Conservation (phyloP, 1,140 invertebrate species). For the Apolygus lucorum region DNA sequence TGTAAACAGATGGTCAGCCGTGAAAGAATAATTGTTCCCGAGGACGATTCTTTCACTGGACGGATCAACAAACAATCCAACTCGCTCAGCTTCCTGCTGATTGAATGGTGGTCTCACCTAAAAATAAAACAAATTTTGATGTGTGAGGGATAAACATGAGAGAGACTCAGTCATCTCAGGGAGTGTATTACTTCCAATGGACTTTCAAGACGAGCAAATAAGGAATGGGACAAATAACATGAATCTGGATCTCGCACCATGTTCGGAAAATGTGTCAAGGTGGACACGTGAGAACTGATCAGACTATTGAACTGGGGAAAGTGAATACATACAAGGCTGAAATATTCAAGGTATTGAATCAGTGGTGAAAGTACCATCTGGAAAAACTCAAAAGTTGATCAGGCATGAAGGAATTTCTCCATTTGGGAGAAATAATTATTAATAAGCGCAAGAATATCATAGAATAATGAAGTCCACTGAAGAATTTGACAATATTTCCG, state of each 20-base stretch:
- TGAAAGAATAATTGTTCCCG: not conserved
- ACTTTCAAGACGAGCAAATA: not conserved
- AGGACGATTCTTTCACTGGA: not conserved
- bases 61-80: not conserved
- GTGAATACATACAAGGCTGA: too few relatives aligned
- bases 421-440: too few relatives aligned
- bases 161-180: not conserved
- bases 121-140: not conserved
- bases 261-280: too few relatives aligned
- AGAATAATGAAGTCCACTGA: too few relatives aligned
- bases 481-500: too few relatives aligned
- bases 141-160: not conserved
- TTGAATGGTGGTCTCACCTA: not conserved
- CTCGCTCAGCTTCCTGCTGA: not conserved
- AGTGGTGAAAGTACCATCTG: too few relatives aligned
- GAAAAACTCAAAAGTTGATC: too few relatives aligned
- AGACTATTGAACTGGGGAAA: not conserved
- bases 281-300: not conserved
- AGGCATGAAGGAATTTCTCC: too few relatives aligned
- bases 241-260: too few relatives aligned
- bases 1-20: slow-evolving; percentile 1
- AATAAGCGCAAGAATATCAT: too few relatives aligned
- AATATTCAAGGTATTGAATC: too few relatives aligned
- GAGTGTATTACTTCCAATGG: not conserved
- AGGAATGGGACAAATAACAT: not conserved